These are phyloP conservation scores for Desmodus rotundus DNA, from an alignment of 2,113 vertebrate genomes.

Conservation along the genomic window DNA sequence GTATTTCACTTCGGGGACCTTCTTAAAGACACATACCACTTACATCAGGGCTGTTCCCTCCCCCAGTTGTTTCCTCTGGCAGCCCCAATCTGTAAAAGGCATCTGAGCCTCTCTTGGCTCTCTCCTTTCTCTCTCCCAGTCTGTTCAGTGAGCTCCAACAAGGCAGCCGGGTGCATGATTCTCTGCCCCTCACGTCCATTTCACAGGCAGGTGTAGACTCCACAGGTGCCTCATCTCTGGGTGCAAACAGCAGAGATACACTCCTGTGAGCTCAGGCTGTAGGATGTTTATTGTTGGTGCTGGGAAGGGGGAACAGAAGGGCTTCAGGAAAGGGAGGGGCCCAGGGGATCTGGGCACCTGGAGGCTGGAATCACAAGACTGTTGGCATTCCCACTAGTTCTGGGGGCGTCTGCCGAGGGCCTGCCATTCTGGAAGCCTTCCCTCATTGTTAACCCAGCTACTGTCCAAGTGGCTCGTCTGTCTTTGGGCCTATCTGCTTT, in stretches of 20 bases:
- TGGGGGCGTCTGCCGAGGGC: neutral
- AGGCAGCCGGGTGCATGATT: neutral
- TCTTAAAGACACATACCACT: neutral
- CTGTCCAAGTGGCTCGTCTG: neutral
- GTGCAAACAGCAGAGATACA: neutral
- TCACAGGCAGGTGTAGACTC: neutral
- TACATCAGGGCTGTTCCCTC: accelerated
- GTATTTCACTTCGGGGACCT: neutral
- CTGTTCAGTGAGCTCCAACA: neutral
- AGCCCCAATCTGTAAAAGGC: neutral
- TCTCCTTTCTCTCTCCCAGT: neutral
- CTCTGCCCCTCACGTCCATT: neutral
- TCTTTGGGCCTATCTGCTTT: neutral
- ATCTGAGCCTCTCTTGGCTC: neutral
- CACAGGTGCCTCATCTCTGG: neutral
- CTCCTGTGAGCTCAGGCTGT: neutral
- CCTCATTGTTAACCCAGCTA: neutral
- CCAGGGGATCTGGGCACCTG: neutral
- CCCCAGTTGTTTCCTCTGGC: neutral
- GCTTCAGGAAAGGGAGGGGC: neutral
- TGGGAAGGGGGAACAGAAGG: neutral
- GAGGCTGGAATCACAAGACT: neutral
- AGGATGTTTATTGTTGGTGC: neutral
- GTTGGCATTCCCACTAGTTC: neutral
- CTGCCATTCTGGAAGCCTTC: neutral